Conservation (phyloP, 1,140 invertebrate genomes). For the Bradynema listronoti region DNA sequence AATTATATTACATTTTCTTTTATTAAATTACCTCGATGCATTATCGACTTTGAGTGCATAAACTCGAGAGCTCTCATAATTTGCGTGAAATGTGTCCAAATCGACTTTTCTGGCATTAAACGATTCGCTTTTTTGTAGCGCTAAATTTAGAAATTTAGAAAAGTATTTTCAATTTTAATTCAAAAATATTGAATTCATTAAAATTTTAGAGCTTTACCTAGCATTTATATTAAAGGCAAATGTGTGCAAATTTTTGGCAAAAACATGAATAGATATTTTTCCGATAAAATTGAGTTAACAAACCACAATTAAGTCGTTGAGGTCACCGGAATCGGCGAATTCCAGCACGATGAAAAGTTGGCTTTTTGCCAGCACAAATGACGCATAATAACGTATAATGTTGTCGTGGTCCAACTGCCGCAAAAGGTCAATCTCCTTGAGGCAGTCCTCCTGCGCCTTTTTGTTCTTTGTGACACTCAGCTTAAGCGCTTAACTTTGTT, state of each 20-base stretch:
- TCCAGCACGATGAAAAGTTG: conserved; percentile 67
- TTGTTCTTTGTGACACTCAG: conserved; percentile 68
- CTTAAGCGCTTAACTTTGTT: no score
- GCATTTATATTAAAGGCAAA: no score
- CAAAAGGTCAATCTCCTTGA: conserved; percentile 68
- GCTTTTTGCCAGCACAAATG: conserved; percentile 69
- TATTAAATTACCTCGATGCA: conserved; percentile 65
- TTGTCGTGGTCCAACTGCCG: conserved; percentile 73
- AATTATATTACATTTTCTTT: background rate
- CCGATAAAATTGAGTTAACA: no score
- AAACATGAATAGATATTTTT: no score
- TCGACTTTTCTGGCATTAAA: no score
- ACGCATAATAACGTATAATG: conserved; percentile 70
- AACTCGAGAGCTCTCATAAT: conserved; percentile 67
- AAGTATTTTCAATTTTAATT: no score
- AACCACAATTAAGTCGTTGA: conserved; percentile 68
- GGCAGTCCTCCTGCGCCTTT: conserved; percentile 67
- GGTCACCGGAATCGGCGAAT: conserved; percentile 71
- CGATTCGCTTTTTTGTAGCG: no score
- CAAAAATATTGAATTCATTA: no score
- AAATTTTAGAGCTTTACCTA: no score
- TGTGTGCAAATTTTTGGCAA: no score
- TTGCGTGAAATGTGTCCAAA: no score
- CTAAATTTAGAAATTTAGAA: no score
- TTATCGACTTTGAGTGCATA: conserved; percentile 68